phyloP scores from a whole-genome alignment of 1,140 invertebrate species.

The Drosophila orosa region DNA sequence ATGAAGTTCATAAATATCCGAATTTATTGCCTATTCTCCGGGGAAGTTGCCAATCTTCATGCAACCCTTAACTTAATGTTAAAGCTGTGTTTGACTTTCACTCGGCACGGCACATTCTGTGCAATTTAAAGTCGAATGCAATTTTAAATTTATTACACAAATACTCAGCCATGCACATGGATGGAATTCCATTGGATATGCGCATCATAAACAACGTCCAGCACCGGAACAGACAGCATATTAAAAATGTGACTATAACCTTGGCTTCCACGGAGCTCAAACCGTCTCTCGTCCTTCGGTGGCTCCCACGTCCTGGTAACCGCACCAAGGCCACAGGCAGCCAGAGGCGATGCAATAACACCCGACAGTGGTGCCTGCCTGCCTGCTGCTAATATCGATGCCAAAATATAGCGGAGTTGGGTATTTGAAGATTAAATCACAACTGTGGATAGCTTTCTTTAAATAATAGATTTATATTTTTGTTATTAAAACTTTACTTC shows the following conservation, averaged over 20 bases:
- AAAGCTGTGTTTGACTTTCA: conserved; percentile 13
- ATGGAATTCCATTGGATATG: conserved; percentile 49
- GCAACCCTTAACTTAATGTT: conserved; percentile 23
- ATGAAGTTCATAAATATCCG: conserved; percentile 19
- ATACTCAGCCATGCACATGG: conserved; percentile 25
- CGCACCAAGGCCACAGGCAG: conserved; percentile 72
- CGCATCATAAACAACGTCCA: conserved; percentile 67
- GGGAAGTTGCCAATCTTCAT: conserved; percentile 24
- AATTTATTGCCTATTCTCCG: conserved; percentile 19
- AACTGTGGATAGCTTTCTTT: too few relatives aligned
- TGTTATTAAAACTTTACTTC: too few relatives aligned
- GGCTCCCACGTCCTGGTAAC: conserved; percentile 36
- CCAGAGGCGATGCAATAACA: conserved; percentile 30
- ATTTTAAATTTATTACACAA: conserved; percentile 53
- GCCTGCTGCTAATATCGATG: conserved; percentile 4
- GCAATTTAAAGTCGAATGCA: conserved; percentile 30
- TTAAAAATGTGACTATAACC: conserved; percentile 80
- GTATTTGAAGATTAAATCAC: neutral
- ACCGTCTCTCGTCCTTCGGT: conserved; percentile 4
- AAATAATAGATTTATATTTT: too few relatives aligned
- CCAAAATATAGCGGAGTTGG: neutral
- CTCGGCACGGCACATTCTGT: conserved; percentile 10
- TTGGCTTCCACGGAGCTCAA: conserved; percentile 42
- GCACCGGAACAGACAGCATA: conserved; percentile 61
- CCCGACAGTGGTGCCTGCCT: conserved; percentile 13